A percentile compares a stretch with the other conserved stretches of the same genome.
phyloP scores from a whole-genome alignment of 1,140 invertebrate species.

The Heliconius eleuchia region DNA sequence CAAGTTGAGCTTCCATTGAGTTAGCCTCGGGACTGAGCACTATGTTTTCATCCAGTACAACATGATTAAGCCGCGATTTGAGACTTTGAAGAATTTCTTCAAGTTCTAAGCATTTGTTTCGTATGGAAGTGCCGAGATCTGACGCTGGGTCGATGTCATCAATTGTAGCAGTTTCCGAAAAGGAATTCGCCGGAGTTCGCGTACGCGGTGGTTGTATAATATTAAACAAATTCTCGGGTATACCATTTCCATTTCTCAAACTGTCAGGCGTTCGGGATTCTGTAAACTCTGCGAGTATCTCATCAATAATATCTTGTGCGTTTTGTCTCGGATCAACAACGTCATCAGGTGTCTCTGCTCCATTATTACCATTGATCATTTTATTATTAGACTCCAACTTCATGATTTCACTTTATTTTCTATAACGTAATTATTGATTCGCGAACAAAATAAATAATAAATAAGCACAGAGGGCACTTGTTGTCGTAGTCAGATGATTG shows the following conservation, averaged over 20 bases:
- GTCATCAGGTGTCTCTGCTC: constrained; percentile 66
- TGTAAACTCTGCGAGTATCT: constrained; percentile 74
- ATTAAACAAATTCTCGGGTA: constrained; percentile 66
- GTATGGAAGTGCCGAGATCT: constrained; percentile 75
- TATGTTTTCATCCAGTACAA: constrained; percentile 78
- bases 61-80: constrained; percentile 77
- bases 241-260: constrained; percentile 55
- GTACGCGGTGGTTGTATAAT: constrained; percentile 73
- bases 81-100: constrained; percentile 79
- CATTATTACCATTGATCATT: constrained; percentile 69
- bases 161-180: constrained; percentile 68
- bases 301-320: constrained; percentile 74
- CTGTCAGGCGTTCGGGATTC: constrained; percentile 66
- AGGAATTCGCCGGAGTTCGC: constrained; percentile 67
- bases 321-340: constrained; percentile 70
- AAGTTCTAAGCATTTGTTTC: constrained; percentile 78
- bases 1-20: constrained; percentile 73
- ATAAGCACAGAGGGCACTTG: constrained; percentile 48
- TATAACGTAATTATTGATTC: constrained; percentile 53
- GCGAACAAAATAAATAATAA: constrained; percentile 71
- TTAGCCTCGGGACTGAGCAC: constrained; percentile 76
- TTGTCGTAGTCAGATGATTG: constrained; percentile 70
- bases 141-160: constrained; percentile 78
- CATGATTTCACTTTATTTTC: constrained; percentile 54
- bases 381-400: constrained; percentile 77